phyloP scores from a whole-genome alignment of 2,888 invertebrate genomes.

The Leptinotarsa peninsularis region DNA sequence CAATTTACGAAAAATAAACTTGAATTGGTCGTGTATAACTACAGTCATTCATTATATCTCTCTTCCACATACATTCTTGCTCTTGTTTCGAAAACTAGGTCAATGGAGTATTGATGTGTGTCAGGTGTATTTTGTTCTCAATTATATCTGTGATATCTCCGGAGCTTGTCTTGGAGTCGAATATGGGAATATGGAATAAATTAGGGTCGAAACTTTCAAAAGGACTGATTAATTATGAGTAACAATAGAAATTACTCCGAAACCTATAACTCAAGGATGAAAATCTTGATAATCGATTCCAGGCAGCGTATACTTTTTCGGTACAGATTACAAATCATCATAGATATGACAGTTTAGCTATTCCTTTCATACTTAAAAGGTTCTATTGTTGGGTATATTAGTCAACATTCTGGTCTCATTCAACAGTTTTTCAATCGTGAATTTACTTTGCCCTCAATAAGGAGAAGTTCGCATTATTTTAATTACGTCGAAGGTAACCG shows the following conservation, averaged over 20 bases:
- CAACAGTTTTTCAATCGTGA: background rate
- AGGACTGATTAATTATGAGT: too few species aligned
- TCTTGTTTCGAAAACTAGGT: background rate
- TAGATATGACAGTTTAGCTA: background rate
- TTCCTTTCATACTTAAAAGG: background rate
- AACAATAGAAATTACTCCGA: too few species aligned
- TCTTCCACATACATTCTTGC: background rate
- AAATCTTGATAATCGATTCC: too few species aligned
- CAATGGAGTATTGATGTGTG: background rate
- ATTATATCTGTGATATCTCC: background rate
- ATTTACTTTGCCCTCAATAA: conserved; percentile 11
- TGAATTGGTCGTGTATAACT: background rate
- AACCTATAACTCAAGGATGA: too few species aligned
- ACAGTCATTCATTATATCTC: too few species aligned
- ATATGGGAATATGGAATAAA: too few species aligned
- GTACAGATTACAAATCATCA: too few species aligned
- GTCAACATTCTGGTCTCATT: background rate
- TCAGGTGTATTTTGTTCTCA: background rate
- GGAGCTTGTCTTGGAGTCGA: too few species aligned
- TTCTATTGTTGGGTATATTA: background rate
- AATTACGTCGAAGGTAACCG: background rate
- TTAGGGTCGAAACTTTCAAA: too few species aligned
- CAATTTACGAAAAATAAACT: background rate
- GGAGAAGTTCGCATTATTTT: background rate
- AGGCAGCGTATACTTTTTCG: too few species aligned